Base-by-base conservation (phyloP, 2,888 invertebrate species). In the Apantesis nais region DNA sequence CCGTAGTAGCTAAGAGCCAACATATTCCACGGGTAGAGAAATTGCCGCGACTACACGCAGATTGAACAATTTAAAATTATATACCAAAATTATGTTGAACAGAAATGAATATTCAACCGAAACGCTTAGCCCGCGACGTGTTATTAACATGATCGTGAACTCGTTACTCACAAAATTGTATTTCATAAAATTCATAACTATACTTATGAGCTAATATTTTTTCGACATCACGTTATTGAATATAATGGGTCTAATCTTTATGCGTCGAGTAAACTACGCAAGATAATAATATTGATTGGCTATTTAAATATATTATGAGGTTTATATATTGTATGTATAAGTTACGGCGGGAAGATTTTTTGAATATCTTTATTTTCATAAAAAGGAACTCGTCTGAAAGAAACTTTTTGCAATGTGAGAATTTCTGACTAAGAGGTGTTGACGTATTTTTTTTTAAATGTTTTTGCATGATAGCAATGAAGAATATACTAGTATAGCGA, bases 91-190 rank as follows among this genome's bases (percentile, higher is more conserved):
- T 90, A 93, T 93, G 91, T 93, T 92, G 90, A 92, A 88, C 89
- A 85, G 84, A 92, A 93, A 95, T 94, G 93, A 94, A 95, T 94
- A 94, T 94, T 94, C 93, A 94, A 90, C 89, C 88, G 91, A 93
- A 93, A 91, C 92, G 90, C 90, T 94, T 93, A 93, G 87, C 90
- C 83, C 86, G 83, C 84, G 86, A 85, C 89, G 88, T 93, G 91
- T 92, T 94, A 94, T 94, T 94, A 94, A 93, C 91, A 90, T 87
- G 93, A 90, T 94, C 93, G 94, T 92, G 92, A 91, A 90, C 91
- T 93, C 92, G 94, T 95, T 94, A 94, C 89, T 79, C 82, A 87
- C 89, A 85, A 93, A 93, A 94, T 94, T 94, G 91, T 94, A 93
- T 95, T 95, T 94, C 89, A 94, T 94, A 93, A 93, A 92, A 91